Evolutionary conservation across 2,113 vertebrate genomes (phyloP), one percentile per base, ranked within the genome.

Genomic region (Eulacestoma nigropectus): DNA sequence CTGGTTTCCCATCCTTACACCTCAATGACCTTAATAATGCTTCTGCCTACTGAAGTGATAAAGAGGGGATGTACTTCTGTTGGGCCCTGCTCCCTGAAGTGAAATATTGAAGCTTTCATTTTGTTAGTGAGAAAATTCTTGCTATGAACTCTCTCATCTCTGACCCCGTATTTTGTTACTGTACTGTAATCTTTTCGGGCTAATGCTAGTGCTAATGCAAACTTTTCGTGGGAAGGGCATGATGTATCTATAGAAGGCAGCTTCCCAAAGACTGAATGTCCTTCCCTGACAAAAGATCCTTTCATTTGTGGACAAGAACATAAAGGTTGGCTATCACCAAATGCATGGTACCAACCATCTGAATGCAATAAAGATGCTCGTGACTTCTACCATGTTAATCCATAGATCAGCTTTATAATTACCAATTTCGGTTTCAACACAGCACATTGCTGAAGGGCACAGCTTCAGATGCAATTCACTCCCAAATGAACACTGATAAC

Each of bases 11-110:
- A 84, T 94, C 59, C 93, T 95, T 95, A 91, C 77, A 93, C 67
- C 77, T 90, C 80, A 86, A 83, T 89, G 95, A 97, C 92, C 94
- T 88, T 95, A 93, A 96, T 95, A 97, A 92, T 87, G 68, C 72
- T 64, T 94, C 77, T 95, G 69, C 85, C 87, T 94, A 81, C 89
- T 95, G 93, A 96, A 96, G 87, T 83, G 92, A 79, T 95, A 89
- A 96, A 95, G 87, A 91, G 82, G 89, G 82, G 62, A 85, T 88
- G 87, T 91, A 53, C 67, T 95, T 90, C 78, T 84, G 32, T 70
- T 81, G 75, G 84, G 68, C 81, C n/a, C 32, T 57, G 80, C 64
- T 95, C 81, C 93, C 86, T 93, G 73, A 94, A 95, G 88, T 93
- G 93, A 95, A 96, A 91, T 94, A 82, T 19, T 41, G 77, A 95